Evolutionary conservation across 2,888 invertebrate genomes (phyloP), one percentile per base, ranked within the genome.

Genomic region (Folsomia candida): DNA sequence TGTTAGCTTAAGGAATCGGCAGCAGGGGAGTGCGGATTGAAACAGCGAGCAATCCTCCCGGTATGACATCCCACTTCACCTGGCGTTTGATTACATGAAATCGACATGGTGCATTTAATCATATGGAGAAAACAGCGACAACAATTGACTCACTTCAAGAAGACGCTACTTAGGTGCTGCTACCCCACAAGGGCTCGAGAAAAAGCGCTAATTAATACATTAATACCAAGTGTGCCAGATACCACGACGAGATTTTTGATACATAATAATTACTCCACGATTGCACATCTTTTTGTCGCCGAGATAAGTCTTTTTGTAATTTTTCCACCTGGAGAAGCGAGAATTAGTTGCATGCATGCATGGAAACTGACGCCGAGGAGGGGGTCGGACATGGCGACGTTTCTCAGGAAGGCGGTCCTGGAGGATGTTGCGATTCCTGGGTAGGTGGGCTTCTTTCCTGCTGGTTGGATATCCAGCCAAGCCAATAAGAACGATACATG

Each of bases 391-490:
- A 72, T 73, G 70, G 76, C 75, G 73, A 75, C 73, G 69, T 75
- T 75, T 76, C 70, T 65, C 66, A 71, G 68, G 69, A 69, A 73
- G 77, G 77, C 77, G 77, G 73, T 72, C 70, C 73, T 69, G 70
- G 66, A 69, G 74, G 74, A 65, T 61, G 70, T 73, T 69, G 65
- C 68, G 70, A 65, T 72, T 60, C 74, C 67, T 70, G 67, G 67
- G 65, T 69, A 72, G 76, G 64, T 68, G 68, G 59, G 28, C 54
- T 67, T 62, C 70, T 68, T 70, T 72, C 28, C 57, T 65, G 70
- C 71, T 77, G 77, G 75, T 75, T 75, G 77, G 75, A 77, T 70
- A 70, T 65, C 64, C 61, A 65, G 59, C 68, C 63, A 70, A 71
- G 70, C 75, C 74, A 75, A 75, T 77, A 64, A 67, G 68, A 62